These are phyloP conservation scores for Ibidorhyncha struthersii DNA, from an alignment of 2,113 vertebrate genomes.

Conservation along the genomic window DNA sequence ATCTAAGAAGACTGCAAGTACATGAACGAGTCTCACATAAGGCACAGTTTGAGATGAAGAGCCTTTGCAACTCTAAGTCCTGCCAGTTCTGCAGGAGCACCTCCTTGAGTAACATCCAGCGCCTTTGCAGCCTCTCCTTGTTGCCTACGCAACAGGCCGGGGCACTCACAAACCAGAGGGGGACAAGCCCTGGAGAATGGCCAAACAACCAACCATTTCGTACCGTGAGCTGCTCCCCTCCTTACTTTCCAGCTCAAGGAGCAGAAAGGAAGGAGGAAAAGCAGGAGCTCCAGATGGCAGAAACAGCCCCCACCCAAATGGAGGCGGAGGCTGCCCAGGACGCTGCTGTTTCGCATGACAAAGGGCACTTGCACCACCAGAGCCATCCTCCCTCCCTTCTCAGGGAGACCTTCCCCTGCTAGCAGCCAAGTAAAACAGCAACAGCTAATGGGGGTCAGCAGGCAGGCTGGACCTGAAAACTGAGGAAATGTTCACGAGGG, in stretches of 20 bases:
- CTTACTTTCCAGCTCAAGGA: not conserved
- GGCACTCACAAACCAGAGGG: not conserved
- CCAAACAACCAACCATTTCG: not conserved
- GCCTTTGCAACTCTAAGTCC: not conserved
- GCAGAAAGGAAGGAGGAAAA: not conserved
- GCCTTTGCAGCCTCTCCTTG: not conserved
- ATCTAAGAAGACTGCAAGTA: not conserved
- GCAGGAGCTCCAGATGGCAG: not conserved
- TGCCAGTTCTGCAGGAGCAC: not conserved
- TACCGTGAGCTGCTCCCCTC: not conserved
- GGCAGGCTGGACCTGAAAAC: not conserved
- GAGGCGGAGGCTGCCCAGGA: not conserved
- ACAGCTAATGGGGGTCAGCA: not conserved
- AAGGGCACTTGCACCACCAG: not conserved
- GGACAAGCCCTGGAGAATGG: not conserved
- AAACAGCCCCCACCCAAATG: not conserved
- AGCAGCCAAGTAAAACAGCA: not conserved
- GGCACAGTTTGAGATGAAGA: not conserved
- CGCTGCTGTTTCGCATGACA: rapidly evolving
- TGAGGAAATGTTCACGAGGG: not conserved
- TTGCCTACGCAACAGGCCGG: not conserved
- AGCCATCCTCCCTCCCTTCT: not conserved
- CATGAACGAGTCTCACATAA: not conserved
- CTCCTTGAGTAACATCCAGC: not conserved
- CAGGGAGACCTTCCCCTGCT: not conserved